These are phyloP conservation scores for Rhagophthalmus giganteus DNA, from an alignment of 2,888 invertebrate species.

Conservation along the genomic window DNA sequence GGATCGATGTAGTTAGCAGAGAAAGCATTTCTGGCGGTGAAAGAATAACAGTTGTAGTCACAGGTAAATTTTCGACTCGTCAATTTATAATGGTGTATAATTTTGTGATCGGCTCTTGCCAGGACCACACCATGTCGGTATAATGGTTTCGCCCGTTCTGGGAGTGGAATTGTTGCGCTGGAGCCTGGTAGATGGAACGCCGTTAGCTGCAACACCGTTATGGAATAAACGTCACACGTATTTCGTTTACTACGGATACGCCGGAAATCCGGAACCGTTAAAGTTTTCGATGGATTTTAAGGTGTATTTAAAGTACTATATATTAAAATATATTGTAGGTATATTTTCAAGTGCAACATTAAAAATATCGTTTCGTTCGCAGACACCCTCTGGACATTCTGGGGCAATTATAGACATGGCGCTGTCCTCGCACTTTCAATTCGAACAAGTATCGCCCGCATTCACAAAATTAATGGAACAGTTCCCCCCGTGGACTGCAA, in stretches of 20 bases:
- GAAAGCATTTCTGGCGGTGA: slow-evolving; percentile 51
- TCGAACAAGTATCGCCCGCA: slow-evolving; percentile 58
- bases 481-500: slow-evolving; percentile 68
- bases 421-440: slow-evolving; percentile 64
- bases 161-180: slow-evolving; percentile 61
- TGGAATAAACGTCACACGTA: slow-evolving; percentile 63
- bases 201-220: slow-evolving; percentile 62
- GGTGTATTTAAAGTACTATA: slow-evolving; percentile 53
- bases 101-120: slow-evolving; percentile 26
- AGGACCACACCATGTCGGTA: slow-evolving; percentile 71
- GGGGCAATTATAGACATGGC: slow-evolving; percentile 62
- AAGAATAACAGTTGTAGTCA: slow-evolving; percentile 57
- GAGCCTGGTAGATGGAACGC: slow-evolving; percentile 61
- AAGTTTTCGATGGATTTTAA: slow-evolving; percentile 64
- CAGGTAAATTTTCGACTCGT: slow-evolving; percentile 50
- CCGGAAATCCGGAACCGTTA: slow-evolving; percentile 61
- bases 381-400: slow-evolving; percentile 53
- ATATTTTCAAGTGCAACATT: no score
- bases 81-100: neutral
- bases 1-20: slow-evolving; percentile 55
- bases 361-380: slow-evolving; percentile 22
- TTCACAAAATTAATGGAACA: slow-evolving; percentile 61
- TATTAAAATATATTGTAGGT: neutral
- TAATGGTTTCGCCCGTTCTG: slow-evolving; percentile 64
- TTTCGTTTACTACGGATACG: slow-evolving; percentile 71